phyloP scores from a whole-genome alignment of 1,140 invertebrate genomes.

The Heterodera carotae region DNA sequence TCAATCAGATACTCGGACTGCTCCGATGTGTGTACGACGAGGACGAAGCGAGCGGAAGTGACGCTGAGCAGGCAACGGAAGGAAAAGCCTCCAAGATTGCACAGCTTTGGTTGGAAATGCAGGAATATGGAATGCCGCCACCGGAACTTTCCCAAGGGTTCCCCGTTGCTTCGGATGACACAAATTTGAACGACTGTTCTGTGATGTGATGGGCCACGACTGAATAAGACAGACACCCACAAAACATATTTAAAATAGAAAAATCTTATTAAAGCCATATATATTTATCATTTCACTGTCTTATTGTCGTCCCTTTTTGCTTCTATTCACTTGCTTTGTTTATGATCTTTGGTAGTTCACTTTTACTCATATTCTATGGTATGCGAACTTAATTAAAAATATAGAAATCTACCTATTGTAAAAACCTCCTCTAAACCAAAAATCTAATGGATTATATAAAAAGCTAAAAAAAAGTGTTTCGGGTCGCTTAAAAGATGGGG shows the following conservation, averaged over 20 bases:
- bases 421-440: no score
- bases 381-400: no score
- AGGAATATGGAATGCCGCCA: slow-evolving; percentile 38
- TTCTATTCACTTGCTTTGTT: background rate
- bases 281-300: no score
- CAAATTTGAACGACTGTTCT: slow-evolving; percentile 27
- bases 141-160: slow-evolving; percentile 31
- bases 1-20: slow-evolving; percentile 24
- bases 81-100: slow-evolving; percentile 32
- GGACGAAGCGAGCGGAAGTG: slow-evolving; percentile 24
- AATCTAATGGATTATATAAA: no score
- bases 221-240: no score
- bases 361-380: no score
- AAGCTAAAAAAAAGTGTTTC: no score
- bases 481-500: no score
- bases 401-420: no score
- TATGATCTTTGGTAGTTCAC: background rate
- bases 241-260: no score
- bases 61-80: slow-evolving; percentile 10
- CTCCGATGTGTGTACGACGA: slow-evolving; percentile 40
- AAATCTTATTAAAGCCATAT: no score
- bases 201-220: slow-evolving; percentile 27
- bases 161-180: background rate
- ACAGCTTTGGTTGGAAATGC: slow-evolving; percentile 40
- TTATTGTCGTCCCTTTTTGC: background rate